Evolutionary conservation across 2,888 invertebrate species (phyloP).

Genomic region (Helobdella robusta): DNA sequence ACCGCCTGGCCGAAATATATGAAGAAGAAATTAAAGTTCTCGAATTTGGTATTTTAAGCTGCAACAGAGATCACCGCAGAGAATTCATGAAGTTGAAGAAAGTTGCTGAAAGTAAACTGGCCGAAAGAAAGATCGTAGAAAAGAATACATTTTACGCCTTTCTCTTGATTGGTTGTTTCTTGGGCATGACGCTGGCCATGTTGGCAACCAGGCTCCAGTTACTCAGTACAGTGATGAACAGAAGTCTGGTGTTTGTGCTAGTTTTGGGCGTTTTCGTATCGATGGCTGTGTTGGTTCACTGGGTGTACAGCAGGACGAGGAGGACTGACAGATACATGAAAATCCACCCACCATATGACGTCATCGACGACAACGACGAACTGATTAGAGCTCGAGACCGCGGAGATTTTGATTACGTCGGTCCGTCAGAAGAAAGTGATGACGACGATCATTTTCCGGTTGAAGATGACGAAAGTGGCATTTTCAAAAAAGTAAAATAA

Average conservation of each 20-base stretch:
- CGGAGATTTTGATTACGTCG: too few species aligned
- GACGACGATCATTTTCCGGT: too few species aligned
- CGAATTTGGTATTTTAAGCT: background rate
- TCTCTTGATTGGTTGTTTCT: background rate
- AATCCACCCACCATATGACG: constrained; percentile 9
- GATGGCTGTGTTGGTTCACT: background rate
- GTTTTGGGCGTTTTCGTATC: background rate
- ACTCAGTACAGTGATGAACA: background rate
- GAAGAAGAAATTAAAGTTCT: constrained; percentile 14
- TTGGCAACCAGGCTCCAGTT: background rate
- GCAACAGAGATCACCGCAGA: constrained; percentile 6
- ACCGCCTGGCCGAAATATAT: background rate
- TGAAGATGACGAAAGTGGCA: too few species aligned
- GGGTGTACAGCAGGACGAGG: background rate
- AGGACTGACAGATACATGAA: constrained; percentile 1
- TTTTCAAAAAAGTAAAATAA: too few species aligned
- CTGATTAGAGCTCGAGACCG: too few species aligned
- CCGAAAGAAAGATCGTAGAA: background rate
- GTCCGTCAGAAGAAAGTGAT: too few species aligned
- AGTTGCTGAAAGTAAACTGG: constrained; percentile 9
- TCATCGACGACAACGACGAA: background rate
- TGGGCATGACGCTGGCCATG: background rate
- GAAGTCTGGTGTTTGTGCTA: too few species aligned
- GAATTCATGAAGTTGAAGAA: constrained; percentile 13
- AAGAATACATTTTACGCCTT: background rate